phyloP scores from a whole-genome alignment of 2,797 vertebrate genomes.

The Fistularia tabacaria region DNA sequence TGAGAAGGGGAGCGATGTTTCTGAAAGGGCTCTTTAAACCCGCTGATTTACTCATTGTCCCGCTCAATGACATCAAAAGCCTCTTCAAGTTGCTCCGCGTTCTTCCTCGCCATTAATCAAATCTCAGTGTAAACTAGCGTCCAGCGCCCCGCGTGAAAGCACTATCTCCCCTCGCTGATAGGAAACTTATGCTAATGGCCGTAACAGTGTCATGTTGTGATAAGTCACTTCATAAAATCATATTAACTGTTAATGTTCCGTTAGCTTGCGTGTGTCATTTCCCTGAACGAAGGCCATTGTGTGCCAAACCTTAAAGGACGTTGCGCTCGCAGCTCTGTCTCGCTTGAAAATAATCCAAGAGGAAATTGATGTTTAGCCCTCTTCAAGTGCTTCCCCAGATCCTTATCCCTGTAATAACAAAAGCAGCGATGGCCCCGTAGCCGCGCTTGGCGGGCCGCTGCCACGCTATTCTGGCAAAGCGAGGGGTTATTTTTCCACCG shows the following conservation, averaged over 20 bases:
- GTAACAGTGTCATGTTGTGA: slow-evolving; percentile 13
- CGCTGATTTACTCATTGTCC: slow-evolving; percentile 17
- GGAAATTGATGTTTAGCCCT: slow-evolving; percentile 25
- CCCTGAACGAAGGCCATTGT: slow-evolving; percentile 23
- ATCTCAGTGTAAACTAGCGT: slow-evolving; percentile 25
- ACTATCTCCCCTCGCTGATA: slow-evolving; percentile 8
- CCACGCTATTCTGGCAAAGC: slow-evolving; percentile 10
- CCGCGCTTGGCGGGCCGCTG: not conserved
- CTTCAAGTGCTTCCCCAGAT: slow-evolving; percentile 27
- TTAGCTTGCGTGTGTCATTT: too few relatives aligned
- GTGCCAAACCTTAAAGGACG: slow-evolving; percentile 12
- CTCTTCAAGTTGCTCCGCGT: slow-evolving; percentile 11
- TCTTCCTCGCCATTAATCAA: slow-evolving; percentile 29
- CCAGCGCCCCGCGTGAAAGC: too few relatives aligned
- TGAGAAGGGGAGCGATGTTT: slow-evolving; percentile 8
- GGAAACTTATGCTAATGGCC: slow-evolving; percentile 24
- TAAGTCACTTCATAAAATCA: slow-evolving; percentile 12
- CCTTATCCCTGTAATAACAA: slow-evolving; percentile 17
- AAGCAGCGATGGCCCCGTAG: not conserved
- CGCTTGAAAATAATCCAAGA: slow-evolving; percentile 26
- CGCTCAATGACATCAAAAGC: slow-evolving; percentile 21
- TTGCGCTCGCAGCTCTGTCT: slow-evolving; percentile 9
- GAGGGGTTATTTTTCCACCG: slow-evolving; percentile 8
- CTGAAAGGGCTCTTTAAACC: slow-evolving; percentile 14
- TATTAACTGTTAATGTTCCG: slow-evolving; percentile 17